These are phyloP conservation scores for Rhopalosiphum padi DNA, from an alignment of 1,140 invertebrate genomes.

Conservation along the genomic window DNA sequence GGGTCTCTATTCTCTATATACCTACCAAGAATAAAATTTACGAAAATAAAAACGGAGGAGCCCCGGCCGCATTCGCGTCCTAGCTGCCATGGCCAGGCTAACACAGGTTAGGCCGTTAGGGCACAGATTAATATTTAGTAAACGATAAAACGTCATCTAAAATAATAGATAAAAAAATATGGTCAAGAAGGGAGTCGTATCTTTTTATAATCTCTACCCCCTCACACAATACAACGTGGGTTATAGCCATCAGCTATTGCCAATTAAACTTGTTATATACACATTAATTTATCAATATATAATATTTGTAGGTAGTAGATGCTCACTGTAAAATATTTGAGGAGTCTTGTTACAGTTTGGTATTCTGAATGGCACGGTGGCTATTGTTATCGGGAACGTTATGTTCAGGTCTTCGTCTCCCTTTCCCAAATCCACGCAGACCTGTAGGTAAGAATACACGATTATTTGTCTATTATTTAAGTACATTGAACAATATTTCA, in stretches of 20 bases:
- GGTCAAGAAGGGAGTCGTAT: not conserved
- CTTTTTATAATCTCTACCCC: too few relatives aligned
- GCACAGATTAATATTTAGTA: not conserved
- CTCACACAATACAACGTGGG: not conserved
- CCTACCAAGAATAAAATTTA: too few relatives aligned
- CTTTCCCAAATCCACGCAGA: slow-evolving; percentile 75
- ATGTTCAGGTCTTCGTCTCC: slow-evolving; percentile 78
- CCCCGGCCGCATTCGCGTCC: too few relatives aligned
- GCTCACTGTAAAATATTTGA: slow-evolving; percentile 76
- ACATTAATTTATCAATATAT: not conserved
- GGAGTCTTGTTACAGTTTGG: slow-evolving; percentile 74
- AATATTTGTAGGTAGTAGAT: not conserved
- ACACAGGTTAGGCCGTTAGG: not conserved
- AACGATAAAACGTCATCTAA: too few relatives aligned
- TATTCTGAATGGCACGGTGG: slow-evolving; percentile 80
- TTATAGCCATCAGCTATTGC: not conserved
- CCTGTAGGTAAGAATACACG: slow-evolving; percentile 65
- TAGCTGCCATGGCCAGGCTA: too few relatives aligned
- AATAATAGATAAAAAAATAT: not conserved
- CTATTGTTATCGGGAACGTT: slow-evolving; percentile 83
- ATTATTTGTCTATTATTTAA: not conserved
- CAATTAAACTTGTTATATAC: not conserved
- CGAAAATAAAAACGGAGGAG: too few relatives aligned
- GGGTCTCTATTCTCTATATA: too few relatives aligned
- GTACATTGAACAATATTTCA: not conserved